Conservation (phyloP, 2,888 invertebrate species). For the Phortica magna region DNA sequence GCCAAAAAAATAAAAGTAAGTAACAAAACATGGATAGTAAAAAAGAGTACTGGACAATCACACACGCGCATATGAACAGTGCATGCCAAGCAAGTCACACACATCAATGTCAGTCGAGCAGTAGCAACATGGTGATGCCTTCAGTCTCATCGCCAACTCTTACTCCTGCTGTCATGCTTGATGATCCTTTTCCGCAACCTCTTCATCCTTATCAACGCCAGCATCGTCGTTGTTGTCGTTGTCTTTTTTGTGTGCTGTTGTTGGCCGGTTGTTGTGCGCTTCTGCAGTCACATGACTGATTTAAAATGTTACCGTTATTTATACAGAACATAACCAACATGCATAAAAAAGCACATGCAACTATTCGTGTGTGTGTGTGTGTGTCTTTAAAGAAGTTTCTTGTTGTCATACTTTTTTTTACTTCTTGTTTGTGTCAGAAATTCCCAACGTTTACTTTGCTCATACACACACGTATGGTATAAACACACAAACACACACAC, state of each 20-base stretch:
- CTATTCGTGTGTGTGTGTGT: conserved; percentile 10
- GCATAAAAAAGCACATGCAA: background rate
- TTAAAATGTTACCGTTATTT: conserved; percentile 70
- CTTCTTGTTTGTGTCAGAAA: conserved; percentile 48
- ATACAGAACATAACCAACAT: conserved; percentile 63
- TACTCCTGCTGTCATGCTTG: too few species aligned
- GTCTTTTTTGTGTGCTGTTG: conserved; percentile 57
- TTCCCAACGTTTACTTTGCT: conserved; percentile 64
- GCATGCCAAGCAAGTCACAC: conserved; percentile 28
- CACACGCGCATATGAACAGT: background rate
- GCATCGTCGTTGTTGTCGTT: conserved; percentile 52
- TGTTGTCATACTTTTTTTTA: background rate
- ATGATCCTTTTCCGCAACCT: background rate
- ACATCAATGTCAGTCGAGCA: conserved; percentile 62
- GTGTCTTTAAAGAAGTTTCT: background rate
- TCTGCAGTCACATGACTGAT: conserved; percentile 69
- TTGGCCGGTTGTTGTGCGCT: conserved; percentile 54
- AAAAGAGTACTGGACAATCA: conserved; percentile 3
- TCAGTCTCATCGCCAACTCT: too few species aligned
- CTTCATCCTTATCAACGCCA: conserved; percentile 39
- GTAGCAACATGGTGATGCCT: background rate
- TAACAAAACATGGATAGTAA: background rate
- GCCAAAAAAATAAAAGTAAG: background rate
- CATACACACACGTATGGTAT: conserved; percentile 19
- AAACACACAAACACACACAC: conserved; percentile 46